These are phyloP conservation scores for Pseudomugil tenellus DNA, from an alignment of 2,797 vertebrate genomes.

Conservation along the genomic window DNA sequence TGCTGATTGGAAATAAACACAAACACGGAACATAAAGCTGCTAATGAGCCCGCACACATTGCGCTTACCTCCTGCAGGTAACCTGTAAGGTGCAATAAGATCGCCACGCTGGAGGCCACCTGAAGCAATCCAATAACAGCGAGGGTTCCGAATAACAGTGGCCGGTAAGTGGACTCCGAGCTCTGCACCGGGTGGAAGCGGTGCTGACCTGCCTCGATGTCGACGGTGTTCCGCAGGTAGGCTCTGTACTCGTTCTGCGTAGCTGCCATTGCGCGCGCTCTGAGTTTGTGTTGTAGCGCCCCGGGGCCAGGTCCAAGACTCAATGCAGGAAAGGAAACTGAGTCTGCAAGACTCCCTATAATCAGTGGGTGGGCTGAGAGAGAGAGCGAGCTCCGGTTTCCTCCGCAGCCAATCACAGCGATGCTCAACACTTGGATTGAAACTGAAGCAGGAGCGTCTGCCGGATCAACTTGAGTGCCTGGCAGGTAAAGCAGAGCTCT, in stretches of 20 bases:
- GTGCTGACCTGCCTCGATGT: slow-evolving; percentile 78
- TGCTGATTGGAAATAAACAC: neutral
- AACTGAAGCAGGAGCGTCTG: neutral
- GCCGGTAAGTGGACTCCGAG: slow-evolving; percentile 77
- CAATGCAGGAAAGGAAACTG: slow-evolving; percentile 63
- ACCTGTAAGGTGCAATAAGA: slow-evolving; percentile 92
- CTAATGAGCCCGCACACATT: neutral
- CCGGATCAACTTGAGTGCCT: slow-evolving; percentile 25
- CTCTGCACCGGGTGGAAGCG: slow-evolving; percentile 76
- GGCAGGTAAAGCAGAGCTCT: slow-evolving; percentile 58
- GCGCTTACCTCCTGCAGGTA: slow-evolving; percentile 87
- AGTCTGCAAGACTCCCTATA: slow-evolving; percentile 65
- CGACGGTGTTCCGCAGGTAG: slow-evolving; percentile 81
- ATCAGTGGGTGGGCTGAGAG: slow-evolving; percentile 76
- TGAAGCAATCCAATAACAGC: slow-evolving; percentile 93
- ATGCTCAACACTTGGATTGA: neutral
- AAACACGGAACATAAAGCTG: neutral
- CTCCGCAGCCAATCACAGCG: slow-evolving; percentile 59
- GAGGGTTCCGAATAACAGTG: slow-evolving; percentile 87
- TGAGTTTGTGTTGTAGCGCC: slow-evolving; percentile 48
- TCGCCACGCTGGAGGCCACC: slow-evolving; percentile 92
- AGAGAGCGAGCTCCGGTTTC: neutral
- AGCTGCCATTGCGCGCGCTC: slow-evolving; percentile 82
- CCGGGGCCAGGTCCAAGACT: slow-evolving; percentile 64
- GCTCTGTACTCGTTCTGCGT: slow-evolving; percentile 80